phyloP scores from a whole-genome alignment of 2,888 invertebrate genomes.

The Rotaria socialis region DNA sequence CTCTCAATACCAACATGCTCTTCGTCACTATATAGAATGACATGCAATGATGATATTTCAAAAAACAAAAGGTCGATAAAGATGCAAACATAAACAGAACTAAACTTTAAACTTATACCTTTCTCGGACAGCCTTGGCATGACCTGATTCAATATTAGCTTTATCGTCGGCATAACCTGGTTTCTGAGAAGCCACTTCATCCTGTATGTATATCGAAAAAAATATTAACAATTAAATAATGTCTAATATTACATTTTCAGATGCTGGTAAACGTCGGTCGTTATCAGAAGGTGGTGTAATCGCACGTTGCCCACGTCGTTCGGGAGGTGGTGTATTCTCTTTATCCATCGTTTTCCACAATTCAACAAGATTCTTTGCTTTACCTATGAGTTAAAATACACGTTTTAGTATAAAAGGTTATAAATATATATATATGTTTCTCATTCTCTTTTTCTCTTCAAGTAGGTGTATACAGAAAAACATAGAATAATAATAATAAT shows the following conservation, averaged over 20 bases:
- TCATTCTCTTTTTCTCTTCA: neutral
- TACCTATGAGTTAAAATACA: neutral
- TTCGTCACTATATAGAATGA: neutral
- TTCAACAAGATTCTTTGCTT: constrained; percentile 18
- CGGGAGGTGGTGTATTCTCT: constrained; percentile 33
- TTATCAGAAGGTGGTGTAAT: constrained; percentile 40
- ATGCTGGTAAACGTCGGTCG: neutral
- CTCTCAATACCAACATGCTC: neutral
- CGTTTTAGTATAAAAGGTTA: neutral
- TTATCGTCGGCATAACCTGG: constrained; percentile 17
- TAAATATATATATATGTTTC: neutral
- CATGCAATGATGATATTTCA: neutral
- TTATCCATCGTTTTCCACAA: constrained; percentile 37
- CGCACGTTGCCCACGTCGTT: constrained; percentile 31
- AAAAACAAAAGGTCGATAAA: neutral
- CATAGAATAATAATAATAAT: neutral
- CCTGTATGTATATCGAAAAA: neutral
- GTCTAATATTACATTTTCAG: neutral
- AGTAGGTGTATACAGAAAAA: neutral
- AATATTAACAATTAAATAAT: neutral
- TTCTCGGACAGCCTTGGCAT: constrained; percentile 33
- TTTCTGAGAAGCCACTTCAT: neutral
- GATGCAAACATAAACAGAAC: neutral
- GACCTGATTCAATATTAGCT: constrained; percentile 36
- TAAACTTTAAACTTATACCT: neutral